Evolutionary conservation across 2,888 invertebrate genomes (phyloP).

Genomic region (Calameuta pallipes): DNA sequence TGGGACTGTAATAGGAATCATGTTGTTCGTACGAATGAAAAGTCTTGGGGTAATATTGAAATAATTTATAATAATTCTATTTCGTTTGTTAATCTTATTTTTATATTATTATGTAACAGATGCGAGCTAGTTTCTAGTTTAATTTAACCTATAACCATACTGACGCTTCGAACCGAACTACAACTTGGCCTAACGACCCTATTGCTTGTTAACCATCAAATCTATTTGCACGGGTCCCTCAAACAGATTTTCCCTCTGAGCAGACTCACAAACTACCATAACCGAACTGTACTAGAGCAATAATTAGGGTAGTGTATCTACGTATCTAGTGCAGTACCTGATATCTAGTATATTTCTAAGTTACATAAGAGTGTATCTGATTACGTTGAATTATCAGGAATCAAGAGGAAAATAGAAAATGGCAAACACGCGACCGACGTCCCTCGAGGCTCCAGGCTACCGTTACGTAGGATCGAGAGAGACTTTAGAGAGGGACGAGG

Average conservation of each 20-base stretch:
- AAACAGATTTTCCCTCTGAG: not conserved
- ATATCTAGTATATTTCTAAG: not conserved
- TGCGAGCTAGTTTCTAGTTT: not conserved
- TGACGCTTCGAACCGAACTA: not conserved
- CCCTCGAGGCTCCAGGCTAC: not conserved
- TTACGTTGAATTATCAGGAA: not conserved
- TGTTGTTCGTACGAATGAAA: not conserved
- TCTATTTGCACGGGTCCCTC: not conserved
- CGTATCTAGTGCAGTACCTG: not conserved
- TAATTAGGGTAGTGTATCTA: not conserved
- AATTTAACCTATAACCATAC: not conserved
- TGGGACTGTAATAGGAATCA: not conserved
- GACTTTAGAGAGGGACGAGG: slow-evolving; percentile 13
- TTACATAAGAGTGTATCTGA: not conserved
- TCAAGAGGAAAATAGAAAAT: slow-evolving; percentile 9
- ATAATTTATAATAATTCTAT: not conserved
- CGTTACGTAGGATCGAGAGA: not conserved
- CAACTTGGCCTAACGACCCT: not conserved
- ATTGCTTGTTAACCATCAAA: not conserved
- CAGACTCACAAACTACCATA: not conserved
- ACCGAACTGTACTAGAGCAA: not conserved
- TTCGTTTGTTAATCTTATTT: not conserved
- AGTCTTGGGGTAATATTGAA: not conserved
- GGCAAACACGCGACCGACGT: not conserved
- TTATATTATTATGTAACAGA: not conserved